phyloP scores from a whole-genome alignment of 2,888 invertebrate genomes.

The Epistrophella euchroma region DNA sequence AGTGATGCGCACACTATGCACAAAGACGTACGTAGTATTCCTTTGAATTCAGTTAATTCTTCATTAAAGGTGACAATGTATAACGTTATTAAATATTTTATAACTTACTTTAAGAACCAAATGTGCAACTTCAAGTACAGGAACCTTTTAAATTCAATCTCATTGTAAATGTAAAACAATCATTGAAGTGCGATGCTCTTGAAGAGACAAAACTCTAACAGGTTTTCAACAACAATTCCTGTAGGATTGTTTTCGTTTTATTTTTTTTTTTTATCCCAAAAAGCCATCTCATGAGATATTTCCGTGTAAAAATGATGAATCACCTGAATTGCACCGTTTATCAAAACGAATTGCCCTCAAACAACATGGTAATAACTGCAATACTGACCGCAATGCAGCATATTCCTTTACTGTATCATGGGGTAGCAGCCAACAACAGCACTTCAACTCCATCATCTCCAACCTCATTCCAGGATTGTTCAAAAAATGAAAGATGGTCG shows the following conservation, averaged over 20 bases:
- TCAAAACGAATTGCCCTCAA: conserved; percentile 76
- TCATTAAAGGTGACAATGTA: no score
- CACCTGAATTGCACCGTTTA: conserved; percentile 79
- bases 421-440: conserved; percentile 44
- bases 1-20: no score
- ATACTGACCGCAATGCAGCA: conserved; percentile 76
- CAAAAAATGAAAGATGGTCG: conserved; percentile 49
- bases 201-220: conserved; percentile 17
- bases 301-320: conserved; percentile 72
- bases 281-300: conserved; percentile 61
- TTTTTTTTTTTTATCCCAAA: not conserved
- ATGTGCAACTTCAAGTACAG: not conserved
- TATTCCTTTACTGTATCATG: not conserved
- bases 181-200: conserved; percentile 19
- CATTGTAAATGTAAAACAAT: conserved; percentile 42
- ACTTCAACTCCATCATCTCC: conserved; percentile 64
- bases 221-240: conserved; percentile 27
- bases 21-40: no score
- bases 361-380: conserved; percentile 74
- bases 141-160: conserved; percentile 25
- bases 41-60: no score
- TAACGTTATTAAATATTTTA: no score
- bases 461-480: not conserved
- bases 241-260: not conserved
- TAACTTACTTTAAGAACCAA: not conserved